Conservation (phyloP, 2,888 invertebrate genomes). For the Standfussiana lucernea region DNA sequence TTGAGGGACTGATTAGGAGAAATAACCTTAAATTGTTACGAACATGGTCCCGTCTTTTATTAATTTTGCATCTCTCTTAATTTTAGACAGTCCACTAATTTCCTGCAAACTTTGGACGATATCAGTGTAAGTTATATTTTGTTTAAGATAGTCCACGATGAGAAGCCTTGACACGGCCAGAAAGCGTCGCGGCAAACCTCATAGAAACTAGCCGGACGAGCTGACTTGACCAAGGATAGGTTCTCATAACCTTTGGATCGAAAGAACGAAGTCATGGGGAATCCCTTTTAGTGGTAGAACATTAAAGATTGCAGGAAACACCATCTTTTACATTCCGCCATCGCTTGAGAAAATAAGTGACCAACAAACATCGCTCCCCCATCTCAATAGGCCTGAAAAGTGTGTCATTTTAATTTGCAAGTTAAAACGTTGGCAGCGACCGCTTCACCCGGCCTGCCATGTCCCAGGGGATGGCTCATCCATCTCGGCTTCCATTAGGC, state of each 20-base stretch:
- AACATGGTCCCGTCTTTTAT: not conserved
- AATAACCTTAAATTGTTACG: not conserved
- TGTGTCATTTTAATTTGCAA: conserved; percentile 66
- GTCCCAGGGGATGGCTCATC: conserved; percentile 59
- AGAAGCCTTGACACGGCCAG: not conserved
- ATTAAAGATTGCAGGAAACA: not conserved
- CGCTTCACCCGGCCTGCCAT: conserved; percentile 36
- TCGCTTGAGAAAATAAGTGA: not conserved
- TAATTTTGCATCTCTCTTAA: not conserved
- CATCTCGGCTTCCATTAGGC: conserved; percentile 63
- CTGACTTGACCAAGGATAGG: not conserved
- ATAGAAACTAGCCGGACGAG: not conserved
- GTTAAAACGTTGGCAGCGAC: conserved; percentile 55
- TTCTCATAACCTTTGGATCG: not conserved
- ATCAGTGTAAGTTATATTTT: not conserved
- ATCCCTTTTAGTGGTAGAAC: not conserved
- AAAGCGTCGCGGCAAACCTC: not conserved
- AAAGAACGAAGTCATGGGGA: not conserved
- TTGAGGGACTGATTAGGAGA: not conserved
- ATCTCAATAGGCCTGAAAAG: conserved; percentile 37
- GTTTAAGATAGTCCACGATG: not conserved
- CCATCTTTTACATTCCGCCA: not conserved
- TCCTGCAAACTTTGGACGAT: not conserved
- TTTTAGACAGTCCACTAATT: not conserved
- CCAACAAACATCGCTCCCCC: not conserved